Percentiles rank a stretch among this genome's conserved stretches.
These are phyloP conservation scores for Zapornia atra DNA, from an alignment of 2,113 vertebrate species.

Conservation along the genomic window DNA sequence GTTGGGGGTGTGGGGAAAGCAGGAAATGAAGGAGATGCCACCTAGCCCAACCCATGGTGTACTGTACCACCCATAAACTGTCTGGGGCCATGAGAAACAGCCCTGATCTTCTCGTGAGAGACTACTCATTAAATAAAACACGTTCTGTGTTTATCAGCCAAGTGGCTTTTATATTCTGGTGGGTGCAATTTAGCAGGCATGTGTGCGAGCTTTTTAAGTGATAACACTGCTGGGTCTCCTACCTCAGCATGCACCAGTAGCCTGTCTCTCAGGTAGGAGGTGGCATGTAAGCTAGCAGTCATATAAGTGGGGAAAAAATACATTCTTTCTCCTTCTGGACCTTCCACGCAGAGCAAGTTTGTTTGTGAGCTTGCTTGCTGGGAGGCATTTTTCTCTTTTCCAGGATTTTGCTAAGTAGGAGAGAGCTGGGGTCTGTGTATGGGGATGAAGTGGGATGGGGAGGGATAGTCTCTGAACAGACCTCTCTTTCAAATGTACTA, in stretches of 20 bases:
- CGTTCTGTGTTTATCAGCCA: neutral
- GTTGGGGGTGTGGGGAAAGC: neutral
- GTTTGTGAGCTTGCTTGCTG: neutral
- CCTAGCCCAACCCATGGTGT: neutral
- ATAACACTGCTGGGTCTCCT: neutral
- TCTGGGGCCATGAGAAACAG: neutral
- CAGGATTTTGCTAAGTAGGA: neutral
- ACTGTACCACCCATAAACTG: neutral
- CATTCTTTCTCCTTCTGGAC: neutral
- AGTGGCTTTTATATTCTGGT: neutral
- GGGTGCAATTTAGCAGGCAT: neutral
- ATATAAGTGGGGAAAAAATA: neutral
- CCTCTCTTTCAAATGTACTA: neutral
- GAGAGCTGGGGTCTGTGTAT: fast-evolving
- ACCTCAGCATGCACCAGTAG: neutral
- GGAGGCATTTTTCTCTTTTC: neutral
- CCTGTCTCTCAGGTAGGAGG: neutral
- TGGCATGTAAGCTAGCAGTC: neutral
- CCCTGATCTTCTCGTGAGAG: neutral
- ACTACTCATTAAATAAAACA: neutral
- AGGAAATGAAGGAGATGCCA: neutral
- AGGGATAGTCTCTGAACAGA: neutral
- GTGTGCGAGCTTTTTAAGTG: neutral
- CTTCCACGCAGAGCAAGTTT: neutral
- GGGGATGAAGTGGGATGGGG: neutral